phyloP scores from a whole-genome alignment of 2,888 invertebrate genomes.

The Meteorus cinctellus region DNA sequence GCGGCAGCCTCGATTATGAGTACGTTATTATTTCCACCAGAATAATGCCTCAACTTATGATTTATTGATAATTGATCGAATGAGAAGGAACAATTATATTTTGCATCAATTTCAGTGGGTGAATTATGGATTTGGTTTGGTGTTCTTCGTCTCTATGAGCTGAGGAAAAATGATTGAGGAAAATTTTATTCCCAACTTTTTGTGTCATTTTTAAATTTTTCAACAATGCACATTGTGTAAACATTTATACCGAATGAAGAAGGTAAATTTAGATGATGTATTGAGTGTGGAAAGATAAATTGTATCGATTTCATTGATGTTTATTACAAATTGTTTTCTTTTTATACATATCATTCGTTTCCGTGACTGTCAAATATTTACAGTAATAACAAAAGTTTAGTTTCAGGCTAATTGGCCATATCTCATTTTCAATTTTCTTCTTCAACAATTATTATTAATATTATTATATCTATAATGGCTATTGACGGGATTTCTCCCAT shows the following conservation, averaged over 20 bases:
- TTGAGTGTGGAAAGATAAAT: not conserved
- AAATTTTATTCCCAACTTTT: not conserved
- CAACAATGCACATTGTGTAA: too few species aligned
- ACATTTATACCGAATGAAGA: not conserved
- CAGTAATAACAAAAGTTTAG: not conserved
- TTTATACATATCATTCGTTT: not conserved
- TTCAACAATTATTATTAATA: not conserved
- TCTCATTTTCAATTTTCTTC: not conserved
- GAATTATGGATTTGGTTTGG: constrained; percentile 64
- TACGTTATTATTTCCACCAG: constrained; percentile 47
- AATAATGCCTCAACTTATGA: constrained; percentile 1
- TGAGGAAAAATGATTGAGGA: constrained; percentile 54
- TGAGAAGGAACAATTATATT: not conserved
- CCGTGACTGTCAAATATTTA: not conserved
- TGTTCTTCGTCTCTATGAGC: constrained; percentile 59
- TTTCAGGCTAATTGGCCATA: not conserved
- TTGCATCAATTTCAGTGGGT: constrained; percentile 51
- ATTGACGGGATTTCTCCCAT: not conserved
- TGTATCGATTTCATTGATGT: not conserved
- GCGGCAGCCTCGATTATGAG: constrained; percentile 55
- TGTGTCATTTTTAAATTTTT: not conserved
- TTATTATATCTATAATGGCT: not conserved
- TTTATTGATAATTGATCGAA: constrained; percentile 11
- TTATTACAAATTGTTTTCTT: not conserved
- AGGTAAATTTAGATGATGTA: not conserved